A percentile compares a stretch with the other conserved stretches of the same genome.
Evolutionary conservation across 2,797 vertebrate genomes (phyloP).

Genomic region (Sebastes nivosus): DNA sequence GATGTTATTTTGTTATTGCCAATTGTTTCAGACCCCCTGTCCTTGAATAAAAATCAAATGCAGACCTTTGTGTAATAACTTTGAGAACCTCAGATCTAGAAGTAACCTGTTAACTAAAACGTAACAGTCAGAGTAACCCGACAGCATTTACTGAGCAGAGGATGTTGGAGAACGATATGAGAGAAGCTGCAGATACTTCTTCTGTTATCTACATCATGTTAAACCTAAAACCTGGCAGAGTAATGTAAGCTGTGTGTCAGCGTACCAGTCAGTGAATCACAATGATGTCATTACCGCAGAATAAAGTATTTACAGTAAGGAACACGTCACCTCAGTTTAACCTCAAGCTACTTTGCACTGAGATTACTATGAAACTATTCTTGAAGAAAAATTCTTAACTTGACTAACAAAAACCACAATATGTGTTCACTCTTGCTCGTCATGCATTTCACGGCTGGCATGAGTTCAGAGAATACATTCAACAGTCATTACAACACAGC

Average conservation of each 20-base stretch:
- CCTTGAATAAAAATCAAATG: too few species aligned
- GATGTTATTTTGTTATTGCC: too few species aligned
- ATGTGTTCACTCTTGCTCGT: constrained; percentile 65
- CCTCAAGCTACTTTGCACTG: background rate
- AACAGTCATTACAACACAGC: constrained; percentile 59
- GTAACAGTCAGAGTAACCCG: background rate
- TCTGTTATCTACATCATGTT: background rate
- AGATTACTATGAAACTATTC: constrained; percentile 18
- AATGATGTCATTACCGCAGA: constrained; percentile 6
- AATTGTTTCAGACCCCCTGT: too few species aligned
- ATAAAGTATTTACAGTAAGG: constrained; percentile 14
- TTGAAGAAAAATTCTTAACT: constrained; percentile 29
- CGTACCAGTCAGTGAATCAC: background rate
- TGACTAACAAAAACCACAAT: constrained; percentile 48
- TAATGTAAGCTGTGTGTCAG: background rate
- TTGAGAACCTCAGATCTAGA: background rate
- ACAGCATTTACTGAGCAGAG: background rate
- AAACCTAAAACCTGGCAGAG: constrained; percentile 6
- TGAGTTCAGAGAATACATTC: constrained; percentile 58
- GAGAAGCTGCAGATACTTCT: background rate
- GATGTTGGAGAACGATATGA: background rate
- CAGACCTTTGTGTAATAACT: too few species aligned
- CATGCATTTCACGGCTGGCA: constrained; percentile 60
- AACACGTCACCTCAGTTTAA: constrained; percentile 22
- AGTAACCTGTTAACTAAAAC: background rate